Evolutionary conservation across 2,797 vertebrate species (phyloP).

Genomic region (Poeciliopsis presidionis): DNA sequence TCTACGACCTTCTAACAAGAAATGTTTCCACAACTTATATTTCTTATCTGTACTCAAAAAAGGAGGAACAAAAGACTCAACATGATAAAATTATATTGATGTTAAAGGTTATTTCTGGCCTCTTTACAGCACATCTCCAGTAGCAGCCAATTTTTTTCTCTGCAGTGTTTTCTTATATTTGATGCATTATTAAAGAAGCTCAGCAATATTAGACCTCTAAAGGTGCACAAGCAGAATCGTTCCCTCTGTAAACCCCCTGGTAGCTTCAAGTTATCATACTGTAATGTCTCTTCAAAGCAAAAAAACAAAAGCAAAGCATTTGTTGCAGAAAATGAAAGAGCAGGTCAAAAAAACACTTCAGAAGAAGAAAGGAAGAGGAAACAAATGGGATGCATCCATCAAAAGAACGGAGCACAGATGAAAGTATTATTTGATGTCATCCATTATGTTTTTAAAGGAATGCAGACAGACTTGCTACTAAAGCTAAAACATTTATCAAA

Average conservation of each 20-base stretch:
- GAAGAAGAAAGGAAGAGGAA: not conserved
- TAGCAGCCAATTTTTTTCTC: not conserved
- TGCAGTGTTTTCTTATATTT: not conserved
- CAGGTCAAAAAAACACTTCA: not conserved
- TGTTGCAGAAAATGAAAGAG: conserved; percentile 64
- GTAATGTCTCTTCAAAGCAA: conserved; percentile 14
- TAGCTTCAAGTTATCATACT: conserved; percentile 30
- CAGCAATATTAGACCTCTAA: conserved; percentile 6
- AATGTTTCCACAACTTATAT: not conserved
- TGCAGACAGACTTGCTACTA: not conserved
- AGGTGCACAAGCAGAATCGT: not conserved
- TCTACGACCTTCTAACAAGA: not conserved
- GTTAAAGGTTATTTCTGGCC: conserved; percentile 1
- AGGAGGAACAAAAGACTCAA: not conserved
- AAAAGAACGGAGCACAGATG: not conserved
- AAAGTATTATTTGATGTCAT: not conserved
- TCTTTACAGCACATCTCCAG: not conserved
- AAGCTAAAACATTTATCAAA: not conserved
- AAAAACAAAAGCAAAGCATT: conserved; percentile 16
- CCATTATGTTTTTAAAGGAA: not conserved
- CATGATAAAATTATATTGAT: not conserved
- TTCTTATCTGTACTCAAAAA: conserved; percentile 2
- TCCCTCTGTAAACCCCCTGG: conserved; percentile 35
- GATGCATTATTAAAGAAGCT: not conserved
- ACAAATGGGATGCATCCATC: not conserved